Evolutionary conservation across 2,888 invertebrate species (phyloP), one percentile per base, ranked within the genome.

Genomic region (Glyphotaelius pellucidus): DNA sequence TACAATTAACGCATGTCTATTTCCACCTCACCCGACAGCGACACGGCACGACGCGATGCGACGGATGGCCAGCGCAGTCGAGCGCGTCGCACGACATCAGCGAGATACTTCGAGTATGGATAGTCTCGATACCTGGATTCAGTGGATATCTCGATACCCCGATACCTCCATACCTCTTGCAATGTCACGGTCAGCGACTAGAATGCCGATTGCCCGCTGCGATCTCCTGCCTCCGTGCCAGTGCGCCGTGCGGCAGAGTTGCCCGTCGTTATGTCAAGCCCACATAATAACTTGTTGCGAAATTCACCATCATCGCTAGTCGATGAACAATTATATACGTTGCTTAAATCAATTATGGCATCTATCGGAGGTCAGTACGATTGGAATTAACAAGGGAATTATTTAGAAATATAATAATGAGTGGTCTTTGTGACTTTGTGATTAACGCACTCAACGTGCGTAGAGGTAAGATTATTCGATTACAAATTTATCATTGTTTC

Each of bases 141-240:
- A 42, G 42, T 42, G 42, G 12, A 67, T 19, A 67, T 19, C 52
- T 25, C 25, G 52, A 67, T 67, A 67, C 19, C 19, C 52, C 25
- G n/a, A n/a, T 67, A 7, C 25, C 25, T 67, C 67, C 25, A n/a
- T 67, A 7, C 67, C 67, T 67, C 67, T 35, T 11, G 32, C 83
- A 83, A 25, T 83, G 83, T 83, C 83, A 35, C 83, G 83, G 83
- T 35, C 32, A 32, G 83, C 83, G 83, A 35, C 19, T 35, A 83
- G 32, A 83, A 35, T 31, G 81, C 81, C 81, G 30, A 19, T 67
- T 67, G 67, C 67, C 67, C 67, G 9, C 67, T n/a, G 67, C n/a
- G 67, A 67, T 67, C 67, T 67, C 67, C 67, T n/a, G 5, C 67
- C 67, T 5, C 38, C 38, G n/a, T n/a, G 47, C 47, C 19, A 19